phyloP scores from a whole-genome alignment of 2,113 vertebrate genomes.

The Passer montanus region DNA sequence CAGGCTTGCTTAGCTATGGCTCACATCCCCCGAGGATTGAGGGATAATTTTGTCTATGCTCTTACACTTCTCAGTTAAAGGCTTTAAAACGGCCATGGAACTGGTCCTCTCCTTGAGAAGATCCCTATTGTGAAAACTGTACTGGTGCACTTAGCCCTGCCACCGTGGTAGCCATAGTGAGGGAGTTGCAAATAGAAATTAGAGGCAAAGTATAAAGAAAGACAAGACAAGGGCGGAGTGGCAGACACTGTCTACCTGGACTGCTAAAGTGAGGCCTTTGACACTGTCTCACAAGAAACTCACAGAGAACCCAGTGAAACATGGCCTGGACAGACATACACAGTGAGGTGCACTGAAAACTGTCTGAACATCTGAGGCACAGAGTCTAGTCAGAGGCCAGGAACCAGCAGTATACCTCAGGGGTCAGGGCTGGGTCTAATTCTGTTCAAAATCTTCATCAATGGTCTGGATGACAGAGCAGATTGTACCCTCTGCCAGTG shows the following conservation, averaged over 20 bases:
- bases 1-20: accelerated
- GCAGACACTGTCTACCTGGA: background rate
- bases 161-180: background rate
- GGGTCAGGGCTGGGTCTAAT: background rate
- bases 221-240: background rate
- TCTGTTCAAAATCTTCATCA: background rate
- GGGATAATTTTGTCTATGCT: background rate
- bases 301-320: background rate
- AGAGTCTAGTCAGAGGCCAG: background rate
- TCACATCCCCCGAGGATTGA: accelerated
- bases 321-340: background rate
- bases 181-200: background rate
- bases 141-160: background rate
- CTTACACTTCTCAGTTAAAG: background rate
- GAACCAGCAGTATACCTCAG: background rate
- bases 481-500: background rate
- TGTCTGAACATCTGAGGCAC: background rate
- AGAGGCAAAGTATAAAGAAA: background rate
- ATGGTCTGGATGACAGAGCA: background rate
- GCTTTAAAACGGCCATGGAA: background rate
- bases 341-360: background rate
- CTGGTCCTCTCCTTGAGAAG: background rate
- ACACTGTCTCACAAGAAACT: background rate
- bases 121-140: background rate
- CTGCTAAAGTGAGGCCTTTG: background rate